These are phyloP conservation scores for Biston stratarius DNA, from an alignment of 2,888 invertebrate species.

Conservation along the genomic window DNA sequence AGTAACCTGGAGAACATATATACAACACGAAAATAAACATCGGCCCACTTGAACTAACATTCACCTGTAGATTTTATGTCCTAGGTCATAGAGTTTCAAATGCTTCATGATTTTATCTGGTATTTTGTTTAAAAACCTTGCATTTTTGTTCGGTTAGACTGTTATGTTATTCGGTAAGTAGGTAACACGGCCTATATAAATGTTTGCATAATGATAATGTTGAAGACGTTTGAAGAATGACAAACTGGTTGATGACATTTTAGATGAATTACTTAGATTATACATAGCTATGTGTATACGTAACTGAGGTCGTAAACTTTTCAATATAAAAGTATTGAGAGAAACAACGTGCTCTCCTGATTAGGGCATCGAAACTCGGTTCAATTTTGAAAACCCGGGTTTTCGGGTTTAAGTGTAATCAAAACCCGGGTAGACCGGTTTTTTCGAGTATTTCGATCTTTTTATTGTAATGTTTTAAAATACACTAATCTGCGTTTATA, in stretches of 20 bases:
- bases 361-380: too few species aligned
- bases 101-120: not conserved
- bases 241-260: conserved; percentile 10
- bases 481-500: too few species aligned
- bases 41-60: conserved; percentile 14
- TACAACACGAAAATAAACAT: conserved; percentile 19
- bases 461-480: too few species aligned
- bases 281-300: too few species aligned
- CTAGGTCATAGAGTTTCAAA: conserved; percentile 10
- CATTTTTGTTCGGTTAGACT: conserved; percentile 48
- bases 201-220: conserved; percentile 41
- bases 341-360: too few species aligned
- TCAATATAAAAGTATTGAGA: too few species aligned
- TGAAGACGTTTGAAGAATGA: conserved; percentile 19
- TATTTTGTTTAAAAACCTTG: conserved; percentile 42
- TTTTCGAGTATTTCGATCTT: too few species aligned
- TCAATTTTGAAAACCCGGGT: too few species aligned
- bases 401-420: too few species aligned
- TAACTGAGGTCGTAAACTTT: too few species aligned
- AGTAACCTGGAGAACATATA: conserved; percentile 14
- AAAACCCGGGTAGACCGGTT: too few species aligned
- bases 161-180: conserved; percentile 47
- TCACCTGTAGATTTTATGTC: conserved; percentile 11
- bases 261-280: not conserved
- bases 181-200: conserved; percentile 44